Evolutionary conservation across 2,113 vertebrate genomes (phyloP), one percentile per base, ranked within the genome.

Genomic region (Salvelinus fontinalis): DNA sequence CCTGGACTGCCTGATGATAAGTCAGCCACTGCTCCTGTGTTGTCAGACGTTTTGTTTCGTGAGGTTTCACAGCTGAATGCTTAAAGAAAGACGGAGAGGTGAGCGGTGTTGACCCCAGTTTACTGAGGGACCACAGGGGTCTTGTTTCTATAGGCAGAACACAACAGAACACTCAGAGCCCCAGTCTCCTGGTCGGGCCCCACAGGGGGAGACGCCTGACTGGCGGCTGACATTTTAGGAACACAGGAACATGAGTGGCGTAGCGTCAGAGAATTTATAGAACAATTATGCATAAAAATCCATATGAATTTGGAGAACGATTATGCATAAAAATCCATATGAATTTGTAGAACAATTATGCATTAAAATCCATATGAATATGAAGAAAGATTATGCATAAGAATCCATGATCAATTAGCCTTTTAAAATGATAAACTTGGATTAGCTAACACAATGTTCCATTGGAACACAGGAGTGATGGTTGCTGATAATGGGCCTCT

Each of bases 31-130:
- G 5, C 20, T 0, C 39, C 71, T 67, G 49, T 75, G 27, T 68
- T 26, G 67, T 64, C 26, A 26, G 75, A 77, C 24, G 24, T 24
- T 24, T 24, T 79, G 80, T 88, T n/a, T 81, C 79, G 79, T 79
- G 75, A 62, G 79, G 16, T 83, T 82, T 87, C 81, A 81, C 83
- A 88, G 86, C 71, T 92, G 91, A 92, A 89, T 90, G 81, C 84
- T 76, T 73, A 34, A 34, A 34, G 31, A 49, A 13, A 12, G 48
- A 49, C 0, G 48, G 71, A 59, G 90, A 92, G 88, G 88, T 90
- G 89, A 89, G 89, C 89, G 86, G 79, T 83, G 83, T 84, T 91
- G 91, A 91, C 90, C 90, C 1, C 6, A 77, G 92, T 90, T 93
- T 86, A 85, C 3, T 1, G 6, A 3, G 49, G 90, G 81, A 93